Conservation (phyloP, 2,888 invertebrate genomes). For the Scaptodrosophila latifasciaeformis region DNA sequence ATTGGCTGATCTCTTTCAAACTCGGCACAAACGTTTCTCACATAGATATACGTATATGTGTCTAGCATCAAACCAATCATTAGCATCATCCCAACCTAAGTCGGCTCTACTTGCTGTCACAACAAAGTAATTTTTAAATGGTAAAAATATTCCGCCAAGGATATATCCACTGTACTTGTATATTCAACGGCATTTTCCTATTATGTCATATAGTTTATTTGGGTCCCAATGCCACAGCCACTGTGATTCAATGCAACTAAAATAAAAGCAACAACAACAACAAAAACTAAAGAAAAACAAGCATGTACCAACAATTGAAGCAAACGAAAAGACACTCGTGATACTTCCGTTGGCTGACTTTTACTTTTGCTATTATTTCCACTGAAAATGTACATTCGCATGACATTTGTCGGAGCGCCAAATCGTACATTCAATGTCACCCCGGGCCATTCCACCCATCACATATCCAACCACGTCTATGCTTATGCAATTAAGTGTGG, state of each 20-base stretch:
- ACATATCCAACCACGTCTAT: constrained; percentile 1
- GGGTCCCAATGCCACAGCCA: constrained; percentile 18
- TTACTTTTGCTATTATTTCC: constrained; percentile 46
- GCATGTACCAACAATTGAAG: no score
- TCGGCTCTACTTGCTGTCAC: no score
- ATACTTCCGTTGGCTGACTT: constrained; percentile 53
- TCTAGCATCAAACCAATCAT: constrained; percentile 27
- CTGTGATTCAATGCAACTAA: constrained; percentile 30
- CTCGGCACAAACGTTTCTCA: no score
- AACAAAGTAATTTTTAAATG: no score
- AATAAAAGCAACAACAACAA: constrained; percentile 19
- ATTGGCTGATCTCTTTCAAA: no score
- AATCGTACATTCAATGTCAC: constrained; percentile 57
- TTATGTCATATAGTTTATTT: no score
- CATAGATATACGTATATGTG: background rate
- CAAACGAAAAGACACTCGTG: no score
- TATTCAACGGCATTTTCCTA: no score
- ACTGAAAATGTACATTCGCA: constrained; percentile 35
- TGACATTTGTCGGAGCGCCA: constrained; percentile 54
- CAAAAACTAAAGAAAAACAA: constrained; percentile 6
- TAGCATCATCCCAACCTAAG: no score
- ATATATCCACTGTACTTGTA: no score
- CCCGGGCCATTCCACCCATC: constrained; percentile 9
- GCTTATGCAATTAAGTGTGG: constrained; percentile 44
- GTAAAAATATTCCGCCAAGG: no score